Evolutionary conservation across 2,888 invertebrate species (phyloP).

Genomic region (Patella ulyssiponensis): DNA sequence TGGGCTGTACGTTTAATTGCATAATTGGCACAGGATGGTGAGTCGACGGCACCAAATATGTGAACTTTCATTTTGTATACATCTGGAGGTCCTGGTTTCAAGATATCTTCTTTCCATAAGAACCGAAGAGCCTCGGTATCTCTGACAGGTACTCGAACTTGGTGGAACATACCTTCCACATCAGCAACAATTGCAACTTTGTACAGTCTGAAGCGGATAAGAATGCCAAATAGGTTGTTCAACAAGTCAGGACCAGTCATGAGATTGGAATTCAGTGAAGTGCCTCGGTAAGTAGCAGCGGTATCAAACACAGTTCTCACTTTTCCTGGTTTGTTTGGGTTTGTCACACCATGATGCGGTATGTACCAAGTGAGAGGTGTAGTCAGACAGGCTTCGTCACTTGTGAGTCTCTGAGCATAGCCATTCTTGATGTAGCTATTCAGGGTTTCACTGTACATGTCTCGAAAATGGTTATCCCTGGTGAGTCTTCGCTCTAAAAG

Average conservation of each 20-base stretch:
- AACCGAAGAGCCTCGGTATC: no score
- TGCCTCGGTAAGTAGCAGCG: slow-evolving; percentile 4
- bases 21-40: slow-evolving; percentile 11
- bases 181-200: slow-evolving; percentile 9
- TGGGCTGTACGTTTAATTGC: slow-evolving; percentile 12
- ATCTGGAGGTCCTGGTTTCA: not conserved
- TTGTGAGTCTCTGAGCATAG: not conserved
- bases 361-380: slow-evolving; percentile 15
- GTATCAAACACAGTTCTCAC: slow-evolving; percentile 15
- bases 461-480: not conserved
- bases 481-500: not conserved
- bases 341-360: slow-evolving; percentile 19
- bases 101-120: slow-evolving; percentile 3
- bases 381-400: not conserved
- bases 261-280: slow-evolving; percentile 10
- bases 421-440: slow-evolving; percentile 16
- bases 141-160: slow-evolving; percentile 10
- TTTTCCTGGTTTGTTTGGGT: slow-evolving; percentile 1
- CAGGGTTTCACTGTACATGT: slow-evolving; percentile 9
- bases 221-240: slow-evolving; percentile 20
- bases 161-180: slow-evolving; percentile 24
- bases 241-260: slow-evolving; percentile 10
- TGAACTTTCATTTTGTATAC: slow-evolving; percentile 17
- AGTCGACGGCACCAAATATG: slow-evolving; percentile 13
- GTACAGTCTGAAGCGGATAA: slow-evolving; percentile 21